These are phyloP conservation scores for Eudyptes chrysolophus DNA, from an alignment of 2,113 vertebrate species.

Conservation along the genomic window DNA sequence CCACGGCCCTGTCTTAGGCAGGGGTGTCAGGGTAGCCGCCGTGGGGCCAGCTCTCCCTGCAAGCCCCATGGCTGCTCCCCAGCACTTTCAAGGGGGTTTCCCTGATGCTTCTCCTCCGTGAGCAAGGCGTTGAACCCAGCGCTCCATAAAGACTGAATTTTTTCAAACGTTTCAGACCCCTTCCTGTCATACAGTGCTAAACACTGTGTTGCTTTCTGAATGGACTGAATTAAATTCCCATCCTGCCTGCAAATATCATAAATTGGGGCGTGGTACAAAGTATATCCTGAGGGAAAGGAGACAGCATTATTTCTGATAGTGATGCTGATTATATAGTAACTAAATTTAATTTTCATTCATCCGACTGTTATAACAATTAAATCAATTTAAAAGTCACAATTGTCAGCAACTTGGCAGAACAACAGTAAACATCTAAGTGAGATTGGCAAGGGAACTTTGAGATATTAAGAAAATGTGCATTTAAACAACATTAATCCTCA, in stretches of 20 bases:
- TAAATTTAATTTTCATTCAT: conserved; percentile 29
- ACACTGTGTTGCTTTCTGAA: neutral
- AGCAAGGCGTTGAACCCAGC: neutral
- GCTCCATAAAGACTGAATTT: neutral
- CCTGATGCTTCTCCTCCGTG: neutral
- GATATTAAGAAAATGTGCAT: conserved; percentile 27
- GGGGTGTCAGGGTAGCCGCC: fast-evolving
- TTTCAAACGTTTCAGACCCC: neutral
- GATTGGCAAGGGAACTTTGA: conserved; percentile 14
- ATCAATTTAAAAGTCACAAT: conserved; percentile 46
- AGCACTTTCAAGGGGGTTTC: neutral
- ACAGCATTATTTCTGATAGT: neutral
- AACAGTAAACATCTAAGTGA: conserved; percentile 46
- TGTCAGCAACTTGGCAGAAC: conserved; percentile 51
- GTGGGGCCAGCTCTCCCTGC: neutral
- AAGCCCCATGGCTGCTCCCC: neutral
- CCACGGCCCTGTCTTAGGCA: neutral
- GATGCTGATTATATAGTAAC: neutral
- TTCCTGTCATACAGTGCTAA: neutral
- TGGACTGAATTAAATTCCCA: neutral
- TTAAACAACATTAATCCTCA: conserved; percentile 36
- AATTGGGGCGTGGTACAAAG: neutral
- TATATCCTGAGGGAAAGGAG: neutral
- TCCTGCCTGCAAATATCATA: neutral
- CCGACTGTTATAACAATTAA: conserved; percentile 30